Evolutionary conservation across 2,113 vertebrate genomes (phyloP).

Genomic region (Tachycineta bicolor): DNA sequence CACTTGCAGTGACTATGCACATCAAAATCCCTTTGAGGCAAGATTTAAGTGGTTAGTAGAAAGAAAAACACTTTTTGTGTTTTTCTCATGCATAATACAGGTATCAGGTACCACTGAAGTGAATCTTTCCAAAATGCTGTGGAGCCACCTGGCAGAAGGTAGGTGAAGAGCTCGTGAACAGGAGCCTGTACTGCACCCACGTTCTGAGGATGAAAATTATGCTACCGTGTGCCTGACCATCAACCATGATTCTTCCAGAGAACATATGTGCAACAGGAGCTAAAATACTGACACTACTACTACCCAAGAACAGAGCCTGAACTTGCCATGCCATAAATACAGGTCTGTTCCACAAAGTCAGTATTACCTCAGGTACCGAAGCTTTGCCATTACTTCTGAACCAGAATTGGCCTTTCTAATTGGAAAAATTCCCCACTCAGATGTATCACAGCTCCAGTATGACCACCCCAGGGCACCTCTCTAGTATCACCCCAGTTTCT

Average conservation of each 20-base stretch:
- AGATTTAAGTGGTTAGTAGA: neutral
- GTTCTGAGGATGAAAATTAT: neutral
- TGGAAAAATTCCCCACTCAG: neutral
- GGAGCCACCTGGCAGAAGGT: neutral
- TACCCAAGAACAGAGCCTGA: neutral
- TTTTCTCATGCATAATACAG: neutral
- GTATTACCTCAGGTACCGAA: neutral
- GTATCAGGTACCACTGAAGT: neutral
- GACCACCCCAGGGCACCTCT: neutral
- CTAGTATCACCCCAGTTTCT: neutral
- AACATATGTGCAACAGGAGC: neutral
- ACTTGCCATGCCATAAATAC: neutral
- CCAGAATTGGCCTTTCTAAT: neutral
- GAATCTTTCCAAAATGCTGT: neutral
- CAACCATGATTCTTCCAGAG: neutral
- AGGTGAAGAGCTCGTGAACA: neutral
- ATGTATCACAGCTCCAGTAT: neutral
- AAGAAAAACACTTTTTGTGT: neutral
- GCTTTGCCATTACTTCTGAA: neutral
- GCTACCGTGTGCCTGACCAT: accelerated
- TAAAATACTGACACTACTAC: neutral
- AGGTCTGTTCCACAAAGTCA: neutral
- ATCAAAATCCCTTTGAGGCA: neutral
- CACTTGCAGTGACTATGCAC: neutral
- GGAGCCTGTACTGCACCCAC: accelerated